phyloP scores from a whole-genome alignment of 2,113 vertebrate species.

The Grammomys dolichurus region DNA sequence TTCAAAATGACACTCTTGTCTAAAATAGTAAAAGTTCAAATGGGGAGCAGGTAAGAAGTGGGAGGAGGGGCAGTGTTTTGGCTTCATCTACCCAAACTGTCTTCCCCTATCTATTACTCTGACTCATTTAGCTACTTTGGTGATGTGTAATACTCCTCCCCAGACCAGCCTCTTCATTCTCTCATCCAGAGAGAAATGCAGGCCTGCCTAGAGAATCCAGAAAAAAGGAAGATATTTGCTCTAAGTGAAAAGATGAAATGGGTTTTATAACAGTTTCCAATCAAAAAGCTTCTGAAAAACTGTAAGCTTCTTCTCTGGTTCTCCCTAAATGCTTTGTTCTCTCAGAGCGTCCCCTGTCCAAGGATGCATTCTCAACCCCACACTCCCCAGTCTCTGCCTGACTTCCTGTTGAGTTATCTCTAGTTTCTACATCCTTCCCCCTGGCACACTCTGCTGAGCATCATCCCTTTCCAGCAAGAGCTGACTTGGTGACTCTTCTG shows the following conservation, averaged over 20 bases:
- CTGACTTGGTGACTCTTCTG: constrained; percentile 48
- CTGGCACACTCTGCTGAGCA: not conserved
- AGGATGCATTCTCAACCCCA: not conserved
- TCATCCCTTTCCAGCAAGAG: not conserved
- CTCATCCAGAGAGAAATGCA: constrained; percentile 36
- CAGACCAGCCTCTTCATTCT: not conserved
- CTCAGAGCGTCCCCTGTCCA: not conserved
- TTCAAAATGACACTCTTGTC: constrained; percentile 25
- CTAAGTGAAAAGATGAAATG: constrained; percentile 32
- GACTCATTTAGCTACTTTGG: constrained; percentile 23
- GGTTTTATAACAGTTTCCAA: constrained; percentile 1
- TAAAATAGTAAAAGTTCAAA: constrained; percentile 47
- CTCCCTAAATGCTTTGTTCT: not conserved
- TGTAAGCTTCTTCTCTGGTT: constrained; percentile 32
- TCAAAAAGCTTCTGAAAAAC: constrained; percentile 34
- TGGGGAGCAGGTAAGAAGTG: constrained; percentile 44
- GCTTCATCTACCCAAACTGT: not conserved
- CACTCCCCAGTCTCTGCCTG: not conserved
- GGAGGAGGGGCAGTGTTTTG: not conserved
- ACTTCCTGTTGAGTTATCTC: not conserved
- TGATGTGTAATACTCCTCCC: not conserved
- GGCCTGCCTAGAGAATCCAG: not conserved
- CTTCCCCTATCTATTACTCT: constrained; percentile 18
- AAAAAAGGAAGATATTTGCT: constrained; percentile 51
- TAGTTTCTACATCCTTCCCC: not conserved